Conservation (phyloP, 2,797 vertebrate species). For the Alca torda region DNA sequence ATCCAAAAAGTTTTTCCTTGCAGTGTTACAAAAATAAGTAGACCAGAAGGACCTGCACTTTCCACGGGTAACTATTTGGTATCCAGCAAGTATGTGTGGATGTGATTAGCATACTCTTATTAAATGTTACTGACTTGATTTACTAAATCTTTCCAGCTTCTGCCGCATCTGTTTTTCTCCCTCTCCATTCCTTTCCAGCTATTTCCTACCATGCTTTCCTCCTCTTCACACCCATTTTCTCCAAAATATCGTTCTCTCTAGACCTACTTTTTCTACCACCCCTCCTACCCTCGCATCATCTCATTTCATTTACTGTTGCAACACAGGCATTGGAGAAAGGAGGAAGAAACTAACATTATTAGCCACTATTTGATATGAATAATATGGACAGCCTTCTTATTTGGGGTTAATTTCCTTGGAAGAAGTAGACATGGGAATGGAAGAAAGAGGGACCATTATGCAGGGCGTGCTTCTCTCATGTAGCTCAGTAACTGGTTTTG, state of each 20-base stretch:
- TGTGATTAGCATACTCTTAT: background rate
- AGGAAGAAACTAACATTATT: background rate
- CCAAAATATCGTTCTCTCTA: background rate
- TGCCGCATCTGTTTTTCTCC: background rate
- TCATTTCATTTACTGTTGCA: background rate
- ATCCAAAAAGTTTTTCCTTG: background rate
- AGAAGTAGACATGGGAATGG: background rate
- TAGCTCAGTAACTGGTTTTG: background rate
- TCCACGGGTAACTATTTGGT: background rate
- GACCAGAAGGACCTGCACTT: background rate
- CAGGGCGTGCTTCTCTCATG: background rate
- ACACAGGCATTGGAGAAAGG: background rate
- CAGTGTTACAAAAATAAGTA: background rate
- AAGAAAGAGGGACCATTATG: background rate
- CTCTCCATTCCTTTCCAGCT: background rate
- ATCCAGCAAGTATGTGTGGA: background rate
- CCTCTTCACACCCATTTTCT: background rate
- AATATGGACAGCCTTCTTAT: background rate
- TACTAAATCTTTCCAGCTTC: background rate
- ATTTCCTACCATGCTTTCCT: background rate
- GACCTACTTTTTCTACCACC: background rate
- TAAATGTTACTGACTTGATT: background rate
- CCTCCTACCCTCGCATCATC: background rate
- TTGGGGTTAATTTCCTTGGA: background rate
- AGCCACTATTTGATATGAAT: background rate